Conservation (phyloP, 2,888 invertebrate species). For the Listrodromus nycthemerus region DNA sequence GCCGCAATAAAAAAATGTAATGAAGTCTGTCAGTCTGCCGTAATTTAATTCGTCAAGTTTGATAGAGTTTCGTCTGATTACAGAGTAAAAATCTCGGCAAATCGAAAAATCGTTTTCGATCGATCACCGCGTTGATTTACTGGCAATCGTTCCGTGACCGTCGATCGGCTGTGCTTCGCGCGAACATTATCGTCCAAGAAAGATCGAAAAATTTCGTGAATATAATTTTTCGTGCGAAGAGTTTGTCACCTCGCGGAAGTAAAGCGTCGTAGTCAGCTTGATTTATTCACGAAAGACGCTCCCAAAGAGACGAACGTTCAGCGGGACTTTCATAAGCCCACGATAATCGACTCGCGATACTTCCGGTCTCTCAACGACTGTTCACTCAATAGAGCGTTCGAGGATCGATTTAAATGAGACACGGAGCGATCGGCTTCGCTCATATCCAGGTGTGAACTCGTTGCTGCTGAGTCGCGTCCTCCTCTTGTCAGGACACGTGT, state of each 20-base stretch:
- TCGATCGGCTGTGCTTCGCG: neutral
- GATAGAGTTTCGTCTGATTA: neutral
- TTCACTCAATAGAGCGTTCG: neutral
- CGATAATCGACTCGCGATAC: neutral
- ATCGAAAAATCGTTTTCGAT: neutral
- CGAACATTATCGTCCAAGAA: neutral
- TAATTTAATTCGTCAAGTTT: neutral
- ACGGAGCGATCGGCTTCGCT: conserved; percentile 49
- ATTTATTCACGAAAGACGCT: neutral
- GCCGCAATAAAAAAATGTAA: neutral
- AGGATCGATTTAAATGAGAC: neutral
- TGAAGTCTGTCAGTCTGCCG: neutral
- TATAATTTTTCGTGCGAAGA: conserved; percentile 4
- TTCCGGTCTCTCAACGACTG: conserved; percentile 6
- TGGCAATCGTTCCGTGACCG: neutral
- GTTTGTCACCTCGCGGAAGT: neutral
- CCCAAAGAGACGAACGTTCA: neutral
- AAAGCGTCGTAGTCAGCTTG: neutral
- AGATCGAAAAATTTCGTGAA: neutral
- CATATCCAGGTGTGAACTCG: conserved; percentile 80
- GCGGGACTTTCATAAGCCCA: conserved; percentile 11
- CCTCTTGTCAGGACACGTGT: conserved; percentile 79
- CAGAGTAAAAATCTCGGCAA: neutral
- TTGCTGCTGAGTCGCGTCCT: conserved; percentile 76
- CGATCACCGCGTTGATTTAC: neutral